These are phyloP conservation scores for Melanerpes formicivorus DNA, from an alignment of 2,113 vertebrate genomes.

Conservation along the genomic window DNA sequence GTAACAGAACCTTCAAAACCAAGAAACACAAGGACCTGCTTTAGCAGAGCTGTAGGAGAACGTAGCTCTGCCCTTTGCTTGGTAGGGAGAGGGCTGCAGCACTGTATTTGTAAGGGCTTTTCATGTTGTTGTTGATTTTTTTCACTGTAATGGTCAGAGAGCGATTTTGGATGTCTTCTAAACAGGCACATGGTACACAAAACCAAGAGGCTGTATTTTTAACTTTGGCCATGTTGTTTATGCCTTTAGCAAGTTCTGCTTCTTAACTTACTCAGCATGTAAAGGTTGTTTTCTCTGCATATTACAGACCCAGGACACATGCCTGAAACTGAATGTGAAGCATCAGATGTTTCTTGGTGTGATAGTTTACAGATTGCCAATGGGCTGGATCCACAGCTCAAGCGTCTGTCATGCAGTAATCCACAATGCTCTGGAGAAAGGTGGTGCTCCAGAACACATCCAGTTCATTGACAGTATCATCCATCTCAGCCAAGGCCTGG, in stretches of 20 bases:
- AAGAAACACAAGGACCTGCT: neutral
- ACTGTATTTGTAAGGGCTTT: neutral
- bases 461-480: too few relatives aligned
- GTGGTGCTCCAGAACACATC: too few relatives aligned
- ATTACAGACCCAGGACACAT: neutral
- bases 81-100: neutral
- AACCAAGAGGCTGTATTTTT: slow-evolving; percentile 4
- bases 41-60: neutral
- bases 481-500: too few relatives aligned
- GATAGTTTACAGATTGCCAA: too few relatives aligned
- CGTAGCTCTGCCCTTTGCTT: neutral
- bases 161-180: neutral
- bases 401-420: too few relatives aligned
- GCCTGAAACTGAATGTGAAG: neutral
- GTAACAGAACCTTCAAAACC: neutral
- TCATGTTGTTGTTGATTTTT: neutral
- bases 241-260: neutral
- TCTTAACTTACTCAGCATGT: neutral
- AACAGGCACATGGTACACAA: neutral
- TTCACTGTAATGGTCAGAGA: neutral
- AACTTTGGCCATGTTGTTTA: neutral
- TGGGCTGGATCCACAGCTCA: too few relatives aligned
- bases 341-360: neutral
- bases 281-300: neutral
- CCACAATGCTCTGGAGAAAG: too few relatives aligned